Conservation (phyloP, 2,888 invertebrate genomes). For the Pollenia angustigena region DNA sequence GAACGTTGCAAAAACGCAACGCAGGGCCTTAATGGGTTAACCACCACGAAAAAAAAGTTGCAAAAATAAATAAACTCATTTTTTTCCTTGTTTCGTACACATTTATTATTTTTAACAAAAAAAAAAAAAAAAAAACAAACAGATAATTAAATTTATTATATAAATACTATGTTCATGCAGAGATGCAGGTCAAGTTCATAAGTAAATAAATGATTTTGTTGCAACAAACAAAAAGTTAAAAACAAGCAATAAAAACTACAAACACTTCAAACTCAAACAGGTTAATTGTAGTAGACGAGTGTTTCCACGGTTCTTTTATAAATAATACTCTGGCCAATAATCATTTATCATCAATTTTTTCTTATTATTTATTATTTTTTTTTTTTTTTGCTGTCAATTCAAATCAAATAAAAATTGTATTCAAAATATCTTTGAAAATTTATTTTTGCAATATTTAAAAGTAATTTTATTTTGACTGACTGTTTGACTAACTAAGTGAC, state of each 20-base stretch:
- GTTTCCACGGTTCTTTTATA: background rate
- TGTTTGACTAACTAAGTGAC: background rate
- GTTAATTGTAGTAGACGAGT: conserved; percentile 14
- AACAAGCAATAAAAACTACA: background rate
- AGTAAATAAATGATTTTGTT: conserved; percentile 34
- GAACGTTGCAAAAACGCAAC: no score
- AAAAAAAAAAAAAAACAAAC: background rate
- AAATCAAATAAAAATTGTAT: conserved; percentile 18
- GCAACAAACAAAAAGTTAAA: conserved; percentile 7
- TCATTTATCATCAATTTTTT: conserved; percentile 38
- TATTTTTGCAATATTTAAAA: conserved; percentile 23
- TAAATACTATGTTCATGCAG: conserved; percentile 18
- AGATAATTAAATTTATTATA: conserved; percentile 29
- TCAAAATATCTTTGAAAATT: conserved; percentile 5
- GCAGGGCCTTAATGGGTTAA: no score
- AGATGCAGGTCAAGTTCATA: conserved; percentile 65
- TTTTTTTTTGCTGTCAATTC: conserved; percentile 32
- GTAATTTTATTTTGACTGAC: conserved; percentile 17
- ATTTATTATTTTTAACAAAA: background rate
- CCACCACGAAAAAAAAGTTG: background rate
- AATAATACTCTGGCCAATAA: conserved; percentile 1
- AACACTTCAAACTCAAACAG: conserved; percentile 31
- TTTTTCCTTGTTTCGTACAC: background rate
- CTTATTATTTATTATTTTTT: background rate
- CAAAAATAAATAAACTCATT: background rate